phyloP scores from a whole-genome alignment of 2,888 invertebrate species.

The Lithophane ornitopus region DNA sequence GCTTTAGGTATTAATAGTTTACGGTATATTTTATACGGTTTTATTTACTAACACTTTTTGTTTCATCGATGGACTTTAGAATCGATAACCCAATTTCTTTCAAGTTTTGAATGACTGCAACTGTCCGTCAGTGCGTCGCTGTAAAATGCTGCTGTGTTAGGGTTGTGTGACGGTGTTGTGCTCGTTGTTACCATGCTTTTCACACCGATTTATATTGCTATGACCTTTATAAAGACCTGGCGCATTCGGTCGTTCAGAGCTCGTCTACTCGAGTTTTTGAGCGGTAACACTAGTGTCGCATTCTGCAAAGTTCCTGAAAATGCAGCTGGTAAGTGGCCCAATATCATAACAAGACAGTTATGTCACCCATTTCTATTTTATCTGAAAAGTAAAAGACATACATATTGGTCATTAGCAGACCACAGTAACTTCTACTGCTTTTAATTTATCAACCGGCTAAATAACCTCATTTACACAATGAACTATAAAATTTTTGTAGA shows the following conservation, averaged over 20 bases:
- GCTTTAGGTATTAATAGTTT: slow-evolving; percentile 50
- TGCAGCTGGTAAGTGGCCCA: slow-evolving; percentile 81
- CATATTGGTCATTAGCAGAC: not conserved
- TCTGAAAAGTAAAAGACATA: not conserved
- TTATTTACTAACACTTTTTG: slow-evolving; percentile 61
- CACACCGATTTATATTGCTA: slow-evolving; percentile 95
- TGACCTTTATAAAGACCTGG: slow-evolving; percentile 96
- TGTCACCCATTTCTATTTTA: slow-evolving; percentile 23
- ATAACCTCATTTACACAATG: not conserved
- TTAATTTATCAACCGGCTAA: slow-evolving; percentile 3
- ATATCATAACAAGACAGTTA: slow-evolving; percentile 12
- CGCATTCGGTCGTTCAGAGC: slow-evolving; percentile 93
- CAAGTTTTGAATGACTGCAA: slow-evolving; percentile 54
- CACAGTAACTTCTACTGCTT: slow-evolving; percentile 1
- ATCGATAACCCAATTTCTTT: slow-evolving; percentile 85
- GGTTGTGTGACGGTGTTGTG: slow-evolving; percentile 49
- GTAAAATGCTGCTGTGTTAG: slow-evolving; percentile 56
- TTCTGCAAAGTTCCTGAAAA: slow-evolving; percentile 91
- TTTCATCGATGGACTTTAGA: slow-evolving; percentile 83
- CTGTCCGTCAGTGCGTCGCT: slow-evolving; percentile 37
- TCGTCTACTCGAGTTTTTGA: slow-evolving; percentile 92
- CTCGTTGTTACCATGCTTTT: slow-evolving; percentile 91
- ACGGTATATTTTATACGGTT: slow-evolving; percentile 55
- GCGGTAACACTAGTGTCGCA: slow-evolving; percentile 91
- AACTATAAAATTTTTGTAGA: not conserved